A percentile compares a stretch with the other conserved stretches of the same genome.
Conservation (phyloP, 2,113 vertebrate species). For the Pollimyrus isidori region DNA sequence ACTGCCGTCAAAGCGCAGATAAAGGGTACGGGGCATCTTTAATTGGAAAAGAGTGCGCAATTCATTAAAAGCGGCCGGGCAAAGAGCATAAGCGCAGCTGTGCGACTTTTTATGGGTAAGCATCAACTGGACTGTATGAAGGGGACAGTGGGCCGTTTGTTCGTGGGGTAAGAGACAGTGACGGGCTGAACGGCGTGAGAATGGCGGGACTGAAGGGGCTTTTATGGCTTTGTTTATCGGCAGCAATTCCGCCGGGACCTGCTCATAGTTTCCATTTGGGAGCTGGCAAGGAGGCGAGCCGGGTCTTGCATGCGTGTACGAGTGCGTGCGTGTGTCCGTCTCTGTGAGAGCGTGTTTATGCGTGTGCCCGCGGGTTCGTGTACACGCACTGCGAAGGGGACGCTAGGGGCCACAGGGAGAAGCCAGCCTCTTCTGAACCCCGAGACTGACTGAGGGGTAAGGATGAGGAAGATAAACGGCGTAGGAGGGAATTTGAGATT, state of each 20-base stretch:
- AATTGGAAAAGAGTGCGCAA: background rate
- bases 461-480: background rate
- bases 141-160: background rate
- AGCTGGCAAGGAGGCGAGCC: conserved; percentile 24
- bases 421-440: background rate
- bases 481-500: background rate
- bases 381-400: background rate
- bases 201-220: conserved; percentile 35
- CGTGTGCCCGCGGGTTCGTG: background rate
- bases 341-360: background rate
- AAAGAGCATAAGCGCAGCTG: background rate
- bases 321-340: background rate
- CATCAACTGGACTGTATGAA: background rate
- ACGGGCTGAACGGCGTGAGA: conserved; percentile 14
- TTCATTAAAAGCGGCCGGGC: background rate
- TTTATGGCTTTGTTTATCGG: conserved; percentile 43
- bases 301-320: conserved; percentile 13
- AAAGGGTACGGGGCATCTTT: background rate
- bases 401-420: background rate
- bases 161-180: conserved; percentile 1
- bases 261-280: conserved; percentile 51
- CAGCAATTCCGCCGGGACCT: conserved; percentile 12
- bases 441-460: background rate
- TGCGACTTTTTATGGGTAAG: background rate
- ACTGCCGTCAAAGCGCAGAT: background rate